Percentiles rank a stretch among this genome's conserved stretches.
phyloP scores from a whole-genome alignment of 2,888 invertebrate genomes.

The Habroteleia sp. region DNA sequence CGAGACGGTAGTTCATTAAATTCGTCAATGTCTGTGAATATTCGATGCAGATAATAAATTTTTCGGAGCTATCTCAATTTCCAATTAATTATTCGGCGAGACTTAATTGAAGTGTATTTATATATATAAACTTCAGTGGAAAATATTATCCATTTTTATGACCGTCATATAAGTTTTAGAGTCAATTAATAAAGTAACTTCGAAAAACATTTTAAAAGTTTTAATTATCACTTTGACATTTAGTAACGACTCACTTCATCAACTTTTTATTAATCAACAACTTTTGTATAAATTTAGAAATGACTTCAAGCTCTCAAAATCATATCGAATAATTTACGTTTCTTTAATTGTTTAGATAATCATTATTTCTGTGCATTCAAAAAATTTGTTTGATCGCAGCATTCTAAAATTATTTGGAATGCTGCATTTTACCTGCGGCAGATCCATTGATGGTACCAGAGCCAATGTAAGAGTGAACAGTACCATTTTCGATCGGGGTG shows the following conservation, averaged over 20 bases:
- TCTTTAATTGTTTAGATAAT: background rate
- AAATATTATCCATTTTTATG: too few species aligned
- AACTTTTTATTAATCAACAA: too few species aligned
- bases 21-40: slow-evolving; percentile 12
- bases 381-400: too few species aligned
- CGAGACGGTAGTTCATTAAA: too few species aligned
- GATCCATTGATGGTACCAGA: slow-evolving; percentile 67
- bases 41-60: slow-evolving; percentile 9
- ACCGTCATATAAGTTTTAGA: background rate
- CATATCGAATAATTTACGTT: too few species aligned
- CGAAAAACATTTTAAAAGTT: background rate
- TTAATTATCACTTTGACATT: too few species aligned
- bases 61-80: slow-evolving; percentile 7
- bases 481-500: slow-evolving; percentile 71
- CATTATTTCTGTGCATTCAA: background rate
- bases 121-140: too few species aligned
- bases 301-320: too few species aligned
- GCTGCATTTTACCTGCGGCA: slow-evolving; percentile 45
- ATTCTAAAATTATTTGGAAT: background rate
- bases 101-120: slow-evolving; percentile 3
- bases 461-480: slow-evolving; percentile 59
- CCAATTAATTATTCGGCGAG: slow-evolving; percentile 18
- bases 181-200: background rate
- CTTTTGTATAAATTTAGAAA: too few species aligned
- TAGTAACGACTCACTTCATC: too few species aligned